phyloP scores from a whole-genome alignment of 2,888 invertebrate genomes.

The Heliconius sara region DNA sequence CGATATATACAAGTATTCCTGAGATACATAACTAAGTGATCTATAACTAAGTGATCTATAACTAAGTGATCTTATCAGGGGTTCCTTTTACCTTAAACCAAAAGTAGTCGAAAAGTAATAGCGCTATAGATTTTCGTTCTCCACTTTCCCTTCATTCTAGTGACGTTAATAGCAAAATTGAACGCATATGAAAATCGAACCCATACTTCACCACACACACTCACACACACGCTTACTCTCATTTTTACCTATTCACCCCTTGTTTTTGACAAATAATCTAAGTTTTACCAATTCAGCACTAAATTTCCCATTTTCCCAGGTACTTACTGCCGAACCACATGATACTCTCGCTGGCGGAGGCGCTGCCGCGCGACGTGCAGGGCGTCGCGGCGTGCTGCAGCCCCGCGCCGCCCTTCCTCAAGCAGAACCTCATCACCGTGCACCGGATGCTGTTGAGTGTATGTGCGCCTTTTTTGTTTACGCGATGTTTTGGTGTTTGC shows the following conservation, averaged over 20 bases:
- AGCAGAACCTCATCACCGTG: conserved; percentile 64
- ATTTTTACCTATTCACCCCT: neutral
- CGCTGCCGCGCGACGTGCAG: conserved; percentile 94
- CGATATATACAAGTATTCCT: too few relatives aligned
- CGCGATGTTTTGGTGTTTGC: neutral
- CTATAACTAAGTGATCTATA: too few relatives aligned
- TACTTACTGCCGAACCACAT: conserved; percentile 98
- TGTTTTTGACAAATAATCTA: too few relatives aligned
- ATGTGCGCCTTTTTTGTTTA: neutral
- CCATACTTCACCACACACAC: neutral
- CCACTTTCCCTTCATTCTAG: too few relatives aligned
- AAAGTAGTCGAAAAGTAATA: too few relatives aligned
- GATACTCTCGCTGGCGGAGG: conserved; percentile 94
- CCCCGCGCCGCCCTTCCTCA: conserved; percentile 91
- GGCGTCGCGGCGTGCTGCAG: conserved; percentile 97
- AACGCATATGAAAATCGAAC: too few relatives aligned
- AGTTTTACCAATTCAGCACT: neutral
- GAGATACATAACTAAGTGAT: too few relatives aligned
- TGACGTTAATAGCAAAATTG: too few relatives aligned
- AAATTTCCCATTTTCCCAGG: conserved; percentile 64
- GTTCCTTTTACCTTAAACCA: too few relatives aligned
- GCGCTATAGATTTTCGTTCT: too few relatives aligned
- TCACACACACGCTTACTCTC: neutral
- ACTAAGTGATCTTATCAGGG: too few relatives aligned
- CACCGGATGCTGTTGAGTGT: conserved; percentile 69